Evolutionary conservation across 2,797 vertebrate genomes (phyloP), one percentile per base, ranked within the genome.

Genomic region (Protonibea diacanthus): DNA sequence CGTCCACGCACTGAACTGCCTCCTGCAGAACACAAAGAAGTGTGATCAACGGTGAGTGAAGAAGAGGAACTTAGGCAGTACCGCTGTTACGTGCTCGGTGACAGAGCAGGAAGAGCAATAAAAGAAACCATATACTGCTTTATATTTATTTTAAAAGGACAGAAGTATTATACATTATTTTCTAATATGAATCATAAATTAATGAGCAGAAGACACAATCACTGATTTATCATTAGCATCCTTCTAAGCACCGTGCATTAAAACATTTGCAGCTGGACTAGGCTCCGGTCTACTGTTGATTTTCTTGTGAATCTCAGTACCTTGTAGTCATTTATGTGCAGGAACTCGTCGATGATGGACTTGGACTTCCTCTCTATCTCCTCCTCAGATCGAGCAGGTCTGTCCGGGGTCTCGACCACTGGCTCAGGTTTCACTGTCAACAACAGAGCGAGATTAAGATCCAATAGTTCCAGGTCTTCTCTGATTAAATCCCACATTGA

Each of bases 321-420:
- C 97, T 98, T 98, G 88, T 96, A 97, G 93, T 99, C 98, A 18
- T 97, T 98, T 90, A 99, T 98, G 93, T 99, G 98, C 83, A 99
- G 95, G 91, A 99, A 99, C 91, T 99, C 98, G 62, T 99, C 98
- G 75, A 99, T 97, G 87, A 99, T 99, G 76, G 98, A 95, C 91
- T 95, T 97, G 68, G 96, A 98, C 85, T 98, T 99, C 83, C 96
- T 96, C 91, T 97, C 97, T 45, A 98, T 90, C 85, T 98, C 97
- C 71, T 97, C 97, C 77, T 97, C 97, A 51, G 97, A 96, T 59
- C 97, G 77, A 0, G 83, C 82, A 44, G 95, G 88, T 89, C 94
- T 96, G 75, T 96, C 96, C n/a, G 92, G 87, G 20, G 48, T 91
- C 57, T 90, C 92, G 77, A 90, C 78, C 71, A 87, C 72, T 63